Evolutionary conservation across 2,113 vertebrate genomes (phyloP).

Genomic region (Antechinus flavipes): DNA sequence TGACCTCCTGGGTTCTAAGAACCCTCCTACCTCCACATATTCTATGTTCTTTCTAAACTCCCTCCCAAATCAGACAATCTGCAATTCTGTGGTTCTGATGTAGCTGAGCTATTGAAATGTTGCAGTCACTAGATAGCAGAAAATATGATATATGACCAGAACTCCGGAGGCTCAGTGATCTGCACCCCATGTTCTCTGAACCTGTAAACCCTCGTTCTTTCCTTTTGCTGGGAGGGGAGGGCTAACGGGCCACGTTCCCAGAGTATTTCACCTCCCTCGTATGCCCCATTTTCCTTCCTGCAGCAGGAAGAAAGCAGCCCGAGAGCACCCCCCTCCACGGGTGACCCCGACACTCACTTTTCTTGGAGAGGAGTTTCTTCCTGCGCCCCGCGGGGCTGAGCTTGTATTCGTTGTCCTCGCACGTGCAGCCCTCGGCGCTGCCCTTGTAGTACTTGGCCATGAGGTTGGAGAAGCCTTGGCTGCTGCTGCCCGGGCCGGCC

Average conservation of each 20-base stretch:
- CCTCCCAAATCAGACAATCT: not conserved
- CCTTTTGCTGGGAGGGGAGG: not conserved
- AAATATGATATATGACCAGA: not conserved
- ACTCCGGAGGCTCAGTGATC: not conserved
- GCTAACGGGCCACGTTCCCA: not conserved
- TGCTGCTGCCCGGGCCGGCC: slow-evolving; percentile 75
- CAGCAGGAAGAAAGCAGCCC: not conserved
- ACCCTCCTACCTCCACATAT: not conserved
- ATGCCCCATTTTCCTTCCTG: not conserved
- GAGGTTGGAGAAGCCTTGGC: slow-evolving; percentile 86
- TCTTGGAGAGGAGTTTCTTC: slow-evolving; percentile 91
- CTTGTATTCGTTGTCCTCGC: slow-evolving; percentile 84
- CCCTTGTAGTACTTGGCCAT: slow-evolving; percentile 84
- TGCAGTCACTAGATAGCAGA: not conserved
- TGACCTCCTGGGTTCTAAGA: no score
- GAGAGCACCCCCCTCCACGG: not conserved
- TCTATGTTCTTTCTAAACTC: not conserved
- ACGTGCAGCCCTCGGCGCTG: slow-evolving; percentile 85
- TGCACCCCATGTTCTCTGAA: not conserved
- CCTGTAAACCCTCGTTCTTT: not conserved
- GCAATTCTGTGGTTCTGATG: not conserved
- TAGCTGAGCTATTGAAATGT: not conserved
- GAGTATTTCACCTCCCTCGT: not conserved
- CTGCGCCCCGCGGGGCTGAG: slow-evolving; percentile 82
- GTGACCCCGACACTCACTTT: slow-evolving; percentile 85